These are phyloP conservation scores for Ginglymostoma cirratum DNA, from an alignment of 2,113 vertebrate genomes.

Conservation along the genomic window DNA sequence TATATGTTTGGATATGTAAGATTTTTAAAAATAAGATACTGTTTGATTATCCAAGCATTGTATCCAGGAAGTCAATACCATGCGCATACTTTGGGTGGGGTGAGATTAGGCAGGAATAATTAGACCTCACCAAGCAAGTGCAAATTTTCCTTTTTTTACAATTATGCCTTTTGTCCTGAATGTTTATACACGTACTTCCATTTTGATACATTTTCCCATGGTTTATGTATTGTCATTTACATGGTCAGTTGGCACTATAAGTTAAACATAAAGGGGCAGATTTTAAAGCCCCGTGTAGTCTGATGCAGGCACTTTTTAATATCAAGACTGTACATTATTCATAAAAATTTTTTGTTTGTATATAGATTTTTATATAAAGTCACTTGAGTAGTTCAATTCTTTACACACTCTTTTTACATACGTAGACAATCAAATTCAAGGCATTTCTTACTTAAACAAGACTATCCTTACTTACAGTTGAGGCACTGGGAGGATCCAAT, in stretches of 20 bases:
- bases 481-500: no score
- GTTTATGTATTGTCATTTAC: not conserved
- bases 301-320: not conserved
- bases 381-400: no score
- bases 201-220: not conserved
- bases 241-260: not conserved
- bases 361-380: no score
- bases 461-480: no score
- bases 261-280: not conserved
- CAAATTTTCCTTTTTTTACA: not conserved
- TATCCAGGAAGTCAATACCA: not conserved
- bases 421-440: no score
- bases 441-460: no score
- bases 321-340: no score
- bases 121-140: not conserved
- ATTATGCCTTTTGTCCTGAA: not conserved
- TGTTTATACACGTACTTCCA: not conserved
- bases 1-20: conserved; percentile 1
- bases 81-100: not conserved
- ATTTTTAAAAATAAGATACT: conserved; percentile 3
- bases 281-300: no score
- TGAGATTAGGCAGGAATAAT: not conserved
- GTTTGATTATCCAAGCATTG: not conserved
- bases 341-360: no score
- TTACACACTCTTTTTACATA: no score